Evolutionary conservation across 1,140 invertebrate genomes (phyloP).

Genomic region (Panonychus citri): DNA sequence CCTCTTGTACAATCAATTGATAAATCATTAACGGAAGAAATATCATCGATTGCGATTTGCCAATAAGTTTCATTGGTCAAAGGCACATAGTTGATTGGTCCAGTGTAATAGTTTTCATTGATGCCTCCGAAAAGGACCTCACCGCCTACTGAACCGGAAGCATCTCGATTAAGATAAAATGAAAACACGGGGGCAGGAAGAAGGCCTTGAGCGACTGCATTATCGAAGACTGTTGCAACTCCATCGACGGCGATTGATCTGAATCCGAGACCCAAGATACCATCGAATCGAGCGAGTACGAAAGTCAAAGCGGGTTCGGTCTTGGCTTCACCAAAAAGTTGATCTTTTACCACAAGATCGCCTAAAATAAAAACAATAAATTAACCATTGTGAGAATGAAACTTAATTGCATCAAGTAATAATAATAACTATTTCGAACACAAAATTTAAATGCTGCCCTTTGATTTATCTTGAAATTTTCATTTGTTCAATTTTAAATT

Average conservation of each 20-base stretch:
- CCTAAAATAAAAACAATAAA: background rate
- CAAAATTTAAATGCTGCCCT: no score
- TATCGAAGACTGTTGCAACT: constrained; percentile 80
- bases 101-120: constrained; percentile 69
- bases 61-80: constrained; percentile 77
- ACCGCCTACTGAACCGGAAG: constrained; percentile 44
- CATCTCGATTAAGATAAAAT: constrained; percentile 81
- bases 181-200: constrained; percentile 67
- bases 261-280: constrained; percentile 84
- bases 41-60: constrained; percentile 79
- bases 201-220: constrained; percentile 65
- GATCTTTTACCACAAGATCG: constrained; percentile 33
- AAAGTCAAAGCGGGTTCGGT: constrained; percentile 56
- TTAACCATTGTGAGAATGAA: no score
- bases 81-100: constrained; percentile 70
- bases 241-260: constrained; percentile 62
- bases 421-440: no score
- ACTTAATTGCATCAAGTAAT: no score
- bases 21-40: constrained; percentile 24
- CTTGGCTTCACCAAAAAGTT: constrained; percentile 90
- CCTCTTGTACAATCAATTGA: constrained; percentile 36
- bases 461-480: no score
- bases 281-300: constrained; percentile 52
- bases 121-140: constrained; percentile 85
- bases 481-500: no score